Base-by-base conservation (phyloP, 1,140 invertebrate species). In the Tigriopus japonicus region DNA sequence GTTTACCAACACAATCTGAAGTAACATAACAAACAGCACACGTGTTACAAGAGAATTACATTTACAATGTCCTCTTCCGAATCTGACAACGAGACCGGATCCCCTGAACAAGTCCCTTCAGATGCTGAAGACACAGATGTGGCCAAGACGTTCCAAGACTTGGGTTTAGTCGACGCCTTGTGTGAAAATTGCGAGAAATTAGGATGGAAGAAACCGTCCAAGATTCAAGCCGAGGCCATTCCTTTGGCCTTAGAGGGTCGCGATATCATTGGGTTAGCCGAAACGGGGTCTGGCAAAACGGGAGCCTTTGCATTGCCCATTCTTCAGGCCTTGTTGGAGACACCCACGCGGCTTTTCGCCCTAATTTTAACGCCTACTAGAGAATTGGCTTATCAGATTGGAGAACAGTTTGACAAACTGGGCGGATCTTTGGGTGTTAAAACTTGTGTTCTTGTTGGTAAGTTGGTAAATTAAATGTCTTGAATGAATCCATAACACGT, bases 251-350 rank as follows among this genome's bases (percentile, higher is more conserved):
- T 98, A 35, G 73, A 64, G 82, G 82, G 81, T 9, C 86, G 86
- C 74, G 94, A 98, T 75, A 80, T 98, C 0, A 96, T 98, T 68
- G 94, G 92, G 17, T 73, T 98, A 54, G 93, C 94, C 1, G 93
- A 98, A 75, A 98, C 94, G 3, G 93, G 95, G 7, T 97, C 92
- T 6, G 94, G 95, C 14, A 98, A 98, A 75, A 98, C 95, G 1
- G 95, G 85, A 35, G 90, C 95, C 0, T 98, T 98, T 76, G 90
- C 90, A 1, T 69, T 98, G 59, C 95, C 95, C 0, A 96, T 98
- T 65, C 69, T 98, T 12, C 93, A 98, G 69, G 77, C 83, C 0
- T 71, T 98, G 12, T 72, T 98, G 14, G 83, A 92, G 65, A 86
- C 82, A 69, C 92, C 92, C 6, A 92, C 96, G 68, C 75, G 91